Percentiles rank a stretch among this genome's conserved stretches.
Evolutionary conservation across 2,797 vertebrate species (phyloP).

Genomic region (Mormyrops attenuatus): DNA sequence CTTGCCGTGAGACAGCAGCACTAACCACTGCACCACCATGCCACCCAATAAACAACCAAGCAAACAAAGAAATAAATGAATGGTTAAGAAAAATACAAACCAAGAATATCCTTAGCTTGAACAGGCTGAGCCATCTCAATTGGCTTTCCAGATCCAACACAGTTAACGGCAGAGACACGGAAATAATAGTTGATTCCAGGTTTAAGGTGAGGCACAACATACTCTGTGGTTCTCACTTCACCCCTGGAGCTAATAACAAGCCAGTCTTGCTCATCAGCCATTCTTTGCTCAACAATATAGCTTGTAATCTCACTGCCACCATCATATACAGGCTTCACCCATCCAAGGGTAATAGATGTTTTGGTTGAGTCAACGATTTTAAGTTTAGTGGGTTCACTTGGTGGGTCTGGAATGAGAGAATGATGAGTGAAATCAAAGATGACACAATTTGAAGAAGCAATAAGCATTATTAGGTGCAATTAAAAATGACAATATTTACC

Average conservation of each 20-base stretch:
- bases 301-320: constrained; percentile 86
- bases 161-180: constrained; percentile 83
- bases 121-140: constrained; percentile 85
- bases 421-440: constrained; percentile 2
- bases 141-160: constrained; percentile 82
- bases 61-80: not conserved
- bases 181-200: constrained; percentile 87
- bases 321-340: constrained; percentile 90
- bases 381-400: constrained; percentile 86
- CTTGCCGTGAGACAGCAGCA: no score
- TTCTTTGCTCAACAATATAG: constrained; percentile 80
- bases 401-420: constrained; percentile 71
- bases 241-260: constrained; percentile 75
- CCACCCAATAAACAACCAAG: not conserved
- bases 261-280: constrained; percentile 84
- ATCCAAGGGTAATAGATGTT: constrained; percentile 87
- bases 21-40: no score
- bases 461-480: not conserved
- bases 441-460: not conserved
- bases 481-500: constrained; percentile 61
- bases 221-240: constrained; percentile 88
- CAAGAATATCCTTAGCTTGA: constrained; percentile 95
- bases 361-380: constrained; percentile 89
- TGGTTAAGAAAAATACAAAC: constrained; percentile 58
- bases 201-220: constrained; percentile 85